Evolutionary conservation across 2,888 invertebrate genomes (phyloP).

Genomic region (Cyclophora punctaria): DNA sequence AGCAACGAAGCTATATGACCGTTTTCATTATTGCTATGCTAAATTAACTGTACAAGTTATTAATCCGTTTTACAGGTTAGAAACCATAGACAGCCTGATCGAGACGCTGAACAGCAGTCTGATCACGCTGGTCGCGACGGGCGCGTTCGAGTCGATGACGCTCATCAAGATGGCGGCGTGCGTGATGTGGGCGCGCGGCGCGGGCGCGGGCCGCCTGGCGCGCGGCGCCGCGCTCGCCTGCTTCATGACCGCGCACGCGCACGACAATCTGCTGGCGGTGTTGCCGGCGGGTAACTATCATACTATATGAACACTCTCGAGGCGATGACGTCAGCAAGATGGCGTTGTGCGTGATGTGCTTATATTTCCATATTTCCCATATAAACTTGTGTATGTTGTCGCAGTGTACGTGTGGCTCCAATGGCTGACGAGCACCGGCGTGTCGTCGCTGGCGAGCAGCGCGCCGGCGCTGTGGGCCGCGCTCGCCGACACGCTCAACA

Average conservation of each 20-base stretch:
- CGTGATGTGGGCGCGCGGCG: constrained; percentile 40
- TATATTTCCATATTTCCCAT: too few relatives aligned
- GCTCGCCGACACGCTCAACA: constrained; percentile 83
- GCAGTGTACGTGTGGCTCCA: constrained; percentile 84
- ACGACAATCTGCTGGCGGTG: too few relatives aligned
- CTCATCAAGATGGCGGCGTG: constrained; percentile 74
- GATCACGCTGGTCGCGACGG: constrained; percentile 84
- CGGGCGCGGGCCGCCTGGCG: constrained; percentile 64
- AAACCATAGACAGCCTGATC: constrained; percentile 77
- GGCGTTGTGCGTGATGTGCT: neutral
- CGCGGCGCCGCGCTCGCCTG: constrained; percentile 77
- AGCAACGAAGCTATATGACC: neutral
- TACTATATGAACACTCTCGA: too few relatives aligned
- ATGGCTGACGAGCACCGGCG: constrained; percentile 78
- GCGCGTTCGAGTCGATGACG: constrained; percentile 83
- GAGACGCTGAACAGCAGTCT: constrained; percentile 80
- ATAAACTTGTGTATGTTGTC: constrained; percentile 1
- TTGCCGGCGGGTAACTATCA: too few relatives aligned
- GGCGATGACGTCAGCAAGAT: too few relatives aligned
- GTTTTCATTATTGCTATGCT: too few relatives aligned
- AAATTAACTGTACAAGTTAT: too few relatives aligned
- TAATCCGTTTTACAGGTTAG: constrained; percentile 45
- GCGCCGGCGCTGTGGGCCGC: constrained; percentile 85
- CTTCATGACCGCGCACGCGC: constrained; percentile 81
- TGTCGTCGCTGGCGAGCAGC: constrained; percentile 69